Base-by-base conservation (phyloP, 2,113 vertebrate species). In the Xiphorhynchus elegans region DNA sequence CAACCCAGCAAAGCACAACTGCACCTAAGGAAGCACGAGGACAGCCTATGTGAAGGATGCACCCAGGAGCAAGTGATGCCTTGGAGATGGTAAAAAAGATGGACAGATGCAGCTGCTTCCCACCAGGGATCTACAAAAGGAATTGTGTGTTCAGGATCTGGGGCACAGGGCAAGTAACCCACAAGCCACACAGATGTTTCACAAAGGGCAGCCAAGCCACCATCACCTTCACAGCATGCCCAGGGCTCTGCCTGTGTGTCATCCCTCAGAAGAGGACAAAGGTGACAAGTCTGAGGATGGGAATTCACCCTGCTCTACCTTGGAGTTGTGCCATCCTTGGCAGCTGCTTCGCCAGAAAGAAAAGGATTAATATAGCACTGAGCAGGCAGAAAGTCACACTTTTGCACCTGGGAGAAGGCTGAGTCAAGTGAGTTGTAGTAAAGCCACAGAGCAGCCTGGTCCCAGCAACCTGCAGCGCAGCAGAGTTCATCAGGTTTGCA, bases 401-500 rank as follows among this genome's bases (percentile, higher is more conserved):
- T 59, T 7, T 33, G 15, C 73, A 84, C 60, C 70, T 92, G 73
- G 52, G 73, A 56, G 79, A 24, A 52, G 33, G 46, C 17, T 58
- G 35, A 0, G 74, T 33, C 53, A 66, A 80, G 66, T 33, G 74
- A 89, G 31, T 3, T 42, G 67, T 33, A 15, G 39, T 42, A 42
- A 11, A 4, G 52, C 15, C 79, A 33, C 37, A 29, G 40, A 80
- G 72, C 55, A 72, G 83, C 76, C 44, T 11, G 3, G 60, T 2
- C 80, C 31, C 69, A 82, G 73, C 64, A 86, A 53, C 55, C 55
- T 37, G 79, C 82, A 92, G 76, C 52, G 42, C n/a, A 15, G 11
- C 79, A 7, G 2, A 84, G 68, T 92, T 90, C 80, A 81, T 82
- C 90, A 68, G 76, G 33, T 93, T 90, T 94, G 92, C 92, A 89